Conservation (phyloP, 2,113 vertebrate species). For the Trochalopteron elliotii region DNA sequence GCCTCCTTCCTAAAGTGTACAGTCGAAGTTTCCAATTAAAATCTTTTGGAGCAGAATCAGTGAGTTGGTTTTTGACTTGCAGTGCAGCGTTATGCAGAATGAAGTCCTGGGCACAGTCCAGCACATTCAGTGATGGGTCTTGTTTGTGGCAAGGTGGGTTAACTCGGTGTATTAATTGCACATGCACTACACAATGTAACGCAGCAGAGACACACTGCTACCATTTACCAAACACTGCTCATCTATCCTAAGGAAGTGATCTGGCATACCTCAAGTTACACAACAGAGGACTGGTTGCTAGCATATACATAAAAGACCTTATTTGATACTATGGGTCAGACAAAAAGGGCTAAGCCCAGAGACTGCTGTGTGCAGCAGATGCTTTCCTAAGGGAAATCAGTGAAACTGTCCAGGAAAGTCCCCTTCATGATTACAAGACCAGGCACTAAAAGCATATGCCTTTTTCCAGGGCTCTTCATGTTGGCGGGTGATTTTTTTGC, state of each 20-base stretch:
- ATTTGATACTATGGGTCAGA: neutral
- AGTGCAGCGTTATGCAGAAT: rapidly evolving
- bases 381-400: neutral
- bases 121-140: neutral
- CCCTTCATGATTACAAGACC: neutral
- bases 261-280: neutral
- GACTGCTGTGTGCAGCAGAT: neutral
- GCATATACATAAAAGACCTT: neutral
- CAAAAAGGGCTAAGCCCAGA: neutral
- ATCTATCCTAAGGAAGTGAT: neutral
- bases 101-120: neutral
- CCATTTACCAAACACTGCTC: neutral
- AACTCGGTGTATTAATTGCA: neutral
- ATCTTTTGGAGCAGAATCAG: neutral
- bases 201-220: rapidly evolving
- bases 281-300: neutral
- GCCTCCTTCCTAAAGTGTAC: neutral
- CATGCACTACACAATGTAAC: rapidly evolving
- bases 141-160: rapidly evolving
- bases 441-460: neutral
- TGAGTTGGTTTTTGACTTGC: neutral
- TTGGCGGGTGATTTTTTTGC: rapidly evolving
- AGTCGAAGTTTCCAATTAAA: neutral
- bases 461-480: neutral
- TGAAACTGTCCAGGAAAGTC: neutral